phyloP scores from a whole-genome alignment of 2,797 vertebrate species.

The Hipposideros larvatus region DNA sequence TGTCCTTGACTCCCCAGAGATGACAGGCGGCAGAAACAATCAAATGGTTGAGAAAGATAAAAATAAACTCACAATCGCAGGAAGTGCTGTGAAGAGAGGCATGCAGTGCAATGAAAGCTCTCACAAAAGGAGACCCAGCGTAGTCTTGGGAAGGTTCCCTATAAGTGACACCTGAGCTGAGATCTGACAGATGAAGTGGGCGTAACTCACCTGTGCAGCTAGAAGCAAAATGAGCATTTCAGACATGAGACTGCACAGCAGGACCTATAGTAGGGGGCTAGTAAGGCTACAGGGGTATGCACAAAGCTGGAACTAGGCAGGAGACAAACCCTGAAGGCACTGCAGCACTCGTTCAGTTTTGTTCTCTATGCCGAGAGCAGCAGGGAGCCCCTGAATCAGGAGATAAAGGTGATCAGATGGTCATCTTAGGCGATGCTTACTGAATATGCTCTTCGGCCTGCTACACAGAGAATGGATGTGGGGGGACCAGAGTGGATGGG shows the following conservation, averaged over 20 bases:
- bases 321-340: background rate
- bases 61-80: background rate
- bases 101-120: background rate
- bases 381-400: background rate
- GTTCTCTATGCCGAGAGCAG: background rate
- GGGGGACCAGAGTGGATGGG: background rate
- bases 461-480: background rate
- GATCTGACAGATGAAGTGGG: background rate
- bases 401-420: background rate
- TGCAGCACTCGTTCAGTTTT: background rate
- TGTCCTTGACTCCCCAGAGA: background rate
- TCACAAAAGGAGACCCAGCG: background rate
- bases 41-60: constrained; percentile 2
- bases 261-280: background rate
- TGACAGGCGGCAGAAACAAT: background rate
- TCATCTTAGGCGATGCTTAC: no score
- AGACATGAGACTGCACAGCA: background rate
- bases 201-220: background rate
- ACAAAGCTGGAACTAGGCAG: background rate
- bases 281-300: background rate
- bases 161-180: background rate
- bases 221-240: background rate
- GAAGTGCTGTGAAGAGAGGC: background rate
- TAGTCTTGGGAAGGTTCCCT: background rate
- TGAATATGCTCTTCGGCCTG: background rate